A percentile compares a stretch with the other conserved stretches of the same genome.
These are phyloP conservation scores for Acridotheres tristis DNA, from an alignment of 2,797 vertebrate genomes.

Conservation along the genomic window DNA sequence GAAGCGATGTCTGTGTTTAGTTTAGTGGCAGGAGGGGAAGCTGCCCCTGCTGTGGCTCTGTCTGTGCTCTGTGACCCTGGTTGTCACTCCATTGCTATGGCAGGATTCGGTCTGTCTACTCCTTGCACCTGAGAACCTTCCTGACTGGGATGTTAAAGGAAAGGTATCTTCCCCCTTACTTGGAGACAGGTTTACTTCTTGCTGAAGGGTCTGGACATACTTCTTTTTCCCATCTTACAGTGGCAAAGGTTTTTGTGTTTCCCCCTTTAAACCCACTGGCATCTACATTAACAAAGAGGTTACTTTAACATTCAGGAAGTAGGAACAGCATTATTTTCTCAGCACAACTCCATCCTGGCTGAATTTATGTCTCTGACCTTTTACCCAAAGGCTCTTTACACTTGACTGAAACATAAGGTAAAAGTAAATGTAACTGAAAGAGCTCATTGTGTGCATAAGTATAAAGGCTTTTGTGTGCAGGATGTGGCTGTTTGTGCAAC, in stretches of 20 bases:
- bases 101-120: neutral
- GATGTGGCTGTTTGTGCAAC: neutral
- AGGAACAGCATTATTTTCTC: slow-evolving; percentile 1
- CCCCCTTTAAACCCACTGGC: neutral
- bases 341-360: neutral
- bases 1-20: fast-evolving
- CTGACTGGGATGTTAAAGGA: neutral
- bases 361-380: slow-evolving; percentile 36
- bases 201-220: neutral
- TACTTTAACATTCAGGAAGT: neutral
- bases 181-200: neutral
- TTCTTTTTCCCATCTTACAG: neutral
- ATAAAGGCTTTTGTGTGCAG: slow-evolving; percentile 46
- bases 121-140: neutral
- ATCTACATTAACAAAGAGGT: neutral
- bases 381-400: slow-evolving; percentile 46
- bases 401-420: slow-evolving; percentile 34
- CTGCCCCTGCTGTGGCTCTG: neutral
- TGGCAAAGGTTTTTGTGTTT: neutral
- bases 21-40: neutral
- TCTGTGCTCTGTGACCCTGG: fast-evolving
- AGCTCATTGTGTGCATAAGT: neutral
- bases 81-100: neutral
- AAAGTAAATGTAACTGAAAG: slow-evolving; percentile 40
- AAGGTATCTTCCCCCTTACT: neutral